Evolutionary conservation across 2,113 vertebrate species (phyloP).

Genomic region (Orcinus orca): DNA sequence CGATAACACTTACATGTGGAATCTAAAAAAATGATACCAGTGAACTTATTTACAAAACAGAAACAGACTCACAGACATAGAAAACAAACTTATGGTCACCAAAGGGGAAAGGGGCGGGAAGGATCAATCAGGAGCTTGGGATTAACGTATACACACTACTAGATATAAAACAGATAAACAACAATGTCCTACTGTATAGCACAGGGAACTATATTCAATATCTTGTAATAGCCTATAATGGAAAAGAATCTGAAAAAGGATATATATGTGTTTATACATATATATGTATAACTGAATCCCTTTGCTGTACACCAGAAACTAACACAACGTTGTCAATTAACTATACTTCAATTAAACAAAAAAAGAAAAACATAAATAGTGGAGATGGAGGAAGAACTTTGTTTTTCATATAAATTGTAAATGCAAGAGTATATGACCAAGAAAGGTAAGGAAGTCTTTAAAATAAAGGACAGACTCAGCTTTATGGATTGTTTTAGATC

Average conservation of each 20-base stretch:
- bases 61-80: background rate
- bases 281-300: background rate
- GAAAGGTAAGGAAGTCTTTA: background rate
- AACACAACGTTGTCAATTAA: background rate
- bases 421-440: background rate
- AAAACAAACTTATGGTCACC: background rate
- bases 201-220: background rate
- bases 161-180: background rate
- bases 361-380: background rate
- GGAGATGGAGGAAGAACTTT: background rate
- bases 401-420: background rate
- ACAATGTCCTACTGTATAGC: background rate
- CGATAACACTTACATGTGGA: too few relatives aligned
- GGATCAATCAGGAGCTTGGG: background rate
- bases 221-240: background rate
- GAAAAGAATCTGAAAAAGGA: background rate
- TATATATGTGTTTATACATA: background rate
- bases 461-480: background rate
- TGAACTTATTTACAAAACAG: background rate
- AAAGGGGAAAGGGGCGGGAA: background rate
- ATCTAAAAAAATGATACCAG: background rate
- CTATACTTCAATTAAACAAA: background rate
- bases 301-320: background rate
- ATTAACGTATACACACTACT: background rate
- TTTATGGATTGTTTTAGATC: background rate